Conservation (phyloP, 2,888 invertebrate genomes). For the Sesia bembeciformis region DNA sequence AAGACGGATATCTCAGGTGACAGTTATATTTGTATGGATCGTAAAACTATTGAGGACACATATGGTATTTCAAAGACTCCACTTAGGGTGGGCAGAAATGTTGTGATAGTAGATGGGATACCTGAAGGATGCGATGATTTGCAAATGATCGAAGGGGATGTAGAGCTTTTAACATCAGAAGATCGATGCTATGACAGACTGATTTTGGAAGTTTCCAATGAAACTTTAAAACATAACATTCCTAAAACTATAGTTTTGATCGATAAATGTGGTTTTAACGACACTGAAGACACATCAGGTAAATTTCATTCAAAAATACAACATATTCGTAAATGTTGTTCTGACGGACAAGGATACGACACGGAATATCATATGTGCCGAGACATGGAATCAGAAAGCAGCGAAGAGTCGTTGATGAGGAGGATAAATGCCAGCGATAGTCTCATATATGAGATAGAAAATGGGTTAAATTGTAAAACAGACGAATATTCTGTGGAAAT, state of each 20-base stretch:
- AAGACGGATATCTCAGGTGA: conserved; percentile 18
- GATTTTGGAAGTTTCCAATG: conserved; percentile 37
- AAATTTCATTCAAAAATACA: conserved; percentile 23
- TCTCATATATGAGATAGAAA: conserved; percentile 43
- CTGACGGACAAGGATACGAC: conserved; percentile 46
- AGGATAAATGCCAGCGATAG: conserved; percentile 22
- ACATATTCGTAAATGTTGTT: conserved; percentile 57
- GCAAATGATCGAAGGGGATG: conserved; percentile 18
- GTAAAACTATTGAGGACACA: conserved; percentile 19
- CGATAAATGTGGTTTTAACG: conserved; percentile 27
- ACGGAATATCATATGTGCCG: conserved; percentile 39
- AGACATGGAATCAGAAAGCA: conserved; percentile 15
- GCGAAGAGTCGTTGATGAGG: conserved; percentile 31
- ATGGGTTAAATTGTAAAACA: conserved; percentile 41
- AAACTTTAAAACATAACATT: conserved; percentile 31
- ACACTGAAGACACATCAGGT: conserved; percentile 17
- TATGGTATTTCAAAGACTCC: conserved; percentile 33
- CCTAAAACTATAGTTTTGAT: conserved; percentile 43
- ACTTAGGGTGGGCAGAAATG: conserved; percentile 31
- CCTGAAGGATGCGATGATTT: conserved; percentile 34
- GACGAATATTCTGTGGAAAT: conserved; percentile 48
- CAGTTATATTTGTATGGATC: conserved; percentile 40
- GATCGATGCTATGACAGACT: conserved; percentile 47
- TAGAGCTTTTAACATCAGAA: conserved; percentile 12
- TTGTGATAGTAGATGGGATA: conserved; percentile 36